Evolutionary conservation across 2,113 vertebrate species (phyloP), one percentile per base, ranked within the genome.

Genomic region (Ictidomys tridecemlineatus): DNA sequence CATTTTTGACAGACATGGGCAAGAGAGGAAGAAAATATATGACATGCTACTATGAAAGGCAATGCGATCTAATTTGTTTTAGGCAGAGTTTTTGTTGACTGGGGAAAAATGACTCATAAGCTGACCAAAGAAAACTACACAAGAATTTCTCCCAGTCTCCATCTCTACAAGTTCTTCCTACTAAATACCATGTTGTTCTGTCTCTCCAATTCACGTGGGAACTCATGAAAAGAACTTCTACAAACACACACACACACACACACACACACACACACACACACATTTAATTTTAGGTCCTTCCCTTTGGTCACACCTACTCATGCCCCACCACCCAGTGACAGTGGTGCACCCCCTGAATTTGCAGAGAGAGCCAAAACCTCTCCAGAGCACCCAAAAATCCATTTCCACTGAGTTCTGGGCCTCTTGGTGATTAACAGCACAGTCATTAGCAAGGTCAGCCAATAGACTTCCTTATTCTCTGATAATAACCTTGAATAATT

Each of bases 1-100:
- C 70, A 86, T 95, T 61, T 84, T 58, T 86, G 92, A 96, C 91
- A 96, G 93, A 85, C n/a, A 48, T 8, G 37, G 76, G 34, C 53
- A 90, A 90, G 48, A 30, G 24, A 24, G 13, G 48, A 85, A 82
- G 77, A 88, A 96, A 89, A 97, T 79, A 70, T 63, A 83, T 32
- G 42, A 89, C 67, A 56, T 30, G 76, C 51, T 96, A 32, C 72
- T 84, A n/a, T 63, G 69, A 80, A 69, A 96, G 39, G 34, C 70
- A 53, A 80, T 0, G 0, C 56, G 84, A 93, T 70, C 58, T 84
- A 45, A 90, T 90, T 45, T 72, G 20, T 67, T 91, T 92, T 58
- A 85, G 37, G 85, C 91, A 53, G 56, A 32, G 34, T 5, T 92
- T 87, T 65, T 45, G 51, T 85, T 90, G 92, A 51, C 32, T n/a